Base-by-base conservation (phyloP, 2,113 vertebrate genomes). In the Scatophagus argus region DNA sequence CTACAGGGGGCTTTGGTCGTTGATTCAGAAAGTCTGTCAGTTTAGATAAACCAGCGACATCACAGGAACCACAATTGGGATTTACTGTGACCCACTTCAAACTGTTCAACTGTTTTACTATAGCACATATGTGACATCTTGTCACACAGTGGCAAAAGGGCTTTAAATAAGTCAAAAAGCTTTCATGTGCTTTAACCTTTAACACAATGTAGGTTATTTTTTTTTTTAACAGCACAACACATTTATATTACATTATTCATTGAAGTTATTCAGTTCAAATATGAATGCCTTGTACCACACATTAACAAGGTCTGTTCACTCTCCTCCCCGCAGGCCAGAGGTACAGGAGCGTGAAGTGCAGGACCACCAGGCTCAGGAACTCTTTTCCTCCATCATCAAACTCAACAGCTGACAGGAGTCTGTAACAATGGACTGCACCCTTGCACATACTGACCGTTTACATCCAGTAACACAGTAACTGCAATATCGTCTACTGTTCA, bases 21-120 rank as follows among this genome's bases (percentile, higher is more conserved):
- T 80, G 68, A 77, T 74, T 74, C 83, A 74, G 41, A 82, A 76
- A 64, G 73, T 82, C 74, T 84, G 82, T 76, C 58, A 84, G 47
- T 68, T 77, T 13, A 70, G 75, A 82, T 74, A 79, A 79, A 70
- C 46, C 78, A 58, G 74, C 12, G 46, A 71, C 68, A 58, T 47
- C 62, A 71, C 72, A 47, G 54, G 36, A 79, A 43, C 23, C 68
- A 55, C 78, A 62, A 49, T 62, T 62, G 79, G 77, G 80, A 67
- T 71, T 83, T 63, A 52, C n/a, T 59, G 36, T 85, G 68, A 83
- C 74, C 63, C 72, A 77, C 25, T 84, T 81, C 68, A 77, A 38
- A 44, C 58, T 9, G 21, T 27, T 31, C 51, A 23, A 56, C 23
- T 46, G 56, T 32, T 69, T 70, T 61, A 73, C 54, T 27, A 64